Percentiles rank a stretch among this genome's conserved stretches.
Evolutionary conservation across 1,140 invertebrate genomes (phyloP).

Genomic region (Drosophila burlai): DNA sequence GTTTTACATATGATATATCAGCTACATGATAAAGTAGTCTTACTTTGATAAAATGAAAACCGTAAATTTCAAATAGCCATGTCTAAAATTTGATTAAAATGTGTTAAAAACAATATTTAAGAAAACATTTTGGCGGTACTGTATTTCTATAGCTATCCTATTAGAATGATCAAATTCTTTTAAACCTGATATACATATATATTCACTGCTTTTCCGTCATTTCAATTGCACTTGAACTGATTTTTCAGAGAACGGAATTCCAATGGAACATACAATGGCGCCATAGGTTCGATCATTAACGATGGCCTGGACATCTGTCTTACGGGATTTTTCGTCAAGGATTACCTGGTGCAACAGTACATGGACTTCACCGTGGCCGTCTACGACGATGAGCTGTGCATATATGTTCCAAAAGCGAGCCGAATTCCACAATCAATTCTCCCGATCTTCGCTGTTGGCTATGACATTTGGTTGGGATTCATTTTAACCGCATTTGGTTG

Average conservation of each 20-base stretch:
- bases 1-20: no score
- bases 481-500: conserved; percentile 59
- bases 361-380: conserved; percentile 82
- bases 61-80: no score
- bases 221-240: not conserved
- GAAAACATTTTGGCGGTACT: no score
- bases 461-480: conserved; percentile 81
- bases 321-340: conserved; percentile 85
- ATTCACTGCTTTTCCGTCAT: not conserved
- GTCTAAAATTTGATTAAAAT: no score
- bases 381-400: conserved; percentile 84
- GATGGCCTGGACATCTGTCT: conserved; percentile 80
- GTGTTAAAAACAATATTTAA: no score
- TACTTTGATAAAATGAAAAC: no score
- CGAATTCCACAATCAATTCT: conserved; percentile 84
- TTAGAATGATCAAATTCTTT: not conserved
- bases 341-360: conserved; percentile 78
- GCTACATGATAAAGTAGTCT: no score
- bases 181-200: not conserved
- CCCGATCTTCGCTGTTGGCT: conserved; percentile 81
- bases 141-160: no score
- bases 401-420: conserved; percentile 84
- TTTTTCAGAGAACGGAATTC: conserved; percentile 55
- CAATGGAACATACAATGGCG: conserved; percentile 83
- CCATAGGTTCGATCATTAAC: conserved; percentile 77